Evolutionary conservation across 2,113 vertebrate species (phyloP).

Genomic region (Ochotona princeps): DNA sequence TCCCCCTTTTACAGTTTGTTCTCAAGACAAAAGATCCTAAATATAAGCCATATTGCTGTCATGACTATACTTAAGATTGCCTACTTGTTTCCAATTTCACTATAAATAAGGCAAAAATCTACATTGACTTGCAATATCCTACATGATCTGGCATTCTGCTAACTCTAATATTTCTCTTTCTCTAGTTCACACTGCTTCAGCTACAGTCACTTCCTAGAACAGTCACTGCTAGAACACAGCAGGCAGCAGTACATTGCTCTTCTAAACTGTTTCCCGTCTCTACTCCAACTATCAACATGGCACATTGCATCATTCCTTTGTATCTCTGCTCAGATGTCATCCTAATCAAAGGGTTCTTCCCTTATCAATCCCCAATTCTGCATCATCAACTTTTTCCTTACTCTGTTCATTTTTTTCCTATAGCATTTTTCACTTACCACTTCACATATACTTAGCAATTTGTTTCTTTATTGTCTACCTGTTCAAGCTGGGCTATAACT

Average conservation of each 20-base stretch:
- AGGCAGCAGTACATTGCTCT: slow-evolving; percentile 5
- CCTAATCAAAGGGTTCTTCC: background rate
- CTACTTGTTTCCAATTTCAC: slow-evolving; percentile 9
- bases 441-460: background rate
- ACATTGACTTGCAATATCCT: slow-evolving; percentile 2
- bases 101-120: background rate
- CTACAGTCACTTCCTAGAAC: slow-evolving; percentile 14
- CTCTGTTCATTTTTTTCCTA: slow-evolving; percentile 7
- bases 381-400: slow-evolving; percentile 8
- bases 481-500: slow-evolving; percentile 25
- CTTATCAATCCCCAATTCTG: slow-evolving; percentile 24
- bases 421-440: background rate
- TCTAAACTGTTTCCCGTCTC: slow-evolving; percentile 18
- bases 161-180: slow-evolving; percentile 18
- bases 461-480: slow-evolving; percentile 45
- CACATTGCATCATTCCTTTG: slow-evolving; percentile 30
- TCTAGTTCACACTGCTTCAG: slow-evolving; percentile 25
- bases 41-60: slow-evolving; percentile 18
- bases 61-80: slow-evolving; percentile 10
- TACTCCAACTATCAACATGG: background rate
- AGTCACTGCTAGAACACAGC: background rate
- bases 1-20: background rate
- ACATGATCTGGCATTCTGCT: slow-evolving; percentile 25
- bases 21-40: slow-evolving; percentile 59
- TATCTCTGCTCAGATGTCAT: slow-evolving; percentile 51